Evolutionary conservation across 2,888 invertebrate species (phyloP).

Genomic region (Xestia ashworthii): DNA sequence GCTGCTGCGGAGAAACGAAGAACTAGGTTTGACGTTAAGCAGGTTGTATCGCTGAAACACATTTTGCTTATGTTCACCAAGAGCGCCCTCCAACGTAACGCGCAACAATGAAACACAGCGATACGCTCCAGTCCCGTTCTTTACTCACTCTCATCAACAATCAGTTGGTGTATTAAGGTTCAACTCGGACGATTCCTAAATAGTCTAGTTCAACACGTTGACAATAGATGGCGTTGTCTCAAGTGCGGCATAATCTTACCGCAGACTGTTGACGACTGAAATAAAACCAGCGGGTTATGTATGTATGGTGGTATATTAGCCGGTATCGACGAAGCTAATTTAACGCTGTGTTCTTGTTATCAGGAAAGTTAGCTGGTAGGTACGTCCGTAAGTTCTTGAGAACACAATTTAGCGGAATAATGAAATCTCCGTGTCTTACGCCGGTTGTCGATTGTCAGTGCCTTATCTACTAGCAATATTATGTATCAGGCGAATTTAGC

Average conservation of each 20-base stretch:
- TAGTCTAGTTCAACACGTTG: constrained; percentile 4
- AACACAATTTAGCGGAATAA: background rate
- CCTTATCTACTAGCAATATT: background rate
- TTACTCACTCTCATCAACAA: background rate
- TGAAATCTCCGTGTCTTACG: background rate
- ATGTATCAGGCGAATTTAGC: background rate
- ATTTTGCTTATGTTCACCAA: background rate
- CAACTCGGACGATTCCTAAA: background rate
- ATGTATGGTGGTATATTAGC: background rate
- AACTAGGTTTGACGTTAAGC: background rate
- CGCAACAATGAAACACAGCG: background rate
- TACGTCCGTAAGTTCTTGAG: background rate
- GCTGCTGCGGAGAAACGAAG: background rate
- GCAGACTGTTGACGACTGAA: background rate
- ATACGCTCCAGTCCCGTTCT: background rate
- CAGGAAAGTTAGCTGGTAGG: background rate
- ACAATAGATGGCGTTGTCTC: constrained; percentile 20
- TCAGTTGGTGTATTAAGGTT: background rate
- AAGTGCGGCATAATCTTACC: background rate
- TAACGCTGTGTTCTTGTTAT: background rate
- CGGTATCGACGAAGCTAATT: background rate
- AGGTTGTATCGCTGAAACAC: background rate
- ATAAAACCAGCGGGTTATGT: background rate
- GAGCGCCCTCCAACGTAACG: background rate
- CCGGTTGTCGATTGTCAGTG: background rate